Evolutionary conservation across 2,797 vertebrate species (phyloP), one percentile per base, ranked within the genome.

Genomic region (Etheostoma perlongum): DNA sequence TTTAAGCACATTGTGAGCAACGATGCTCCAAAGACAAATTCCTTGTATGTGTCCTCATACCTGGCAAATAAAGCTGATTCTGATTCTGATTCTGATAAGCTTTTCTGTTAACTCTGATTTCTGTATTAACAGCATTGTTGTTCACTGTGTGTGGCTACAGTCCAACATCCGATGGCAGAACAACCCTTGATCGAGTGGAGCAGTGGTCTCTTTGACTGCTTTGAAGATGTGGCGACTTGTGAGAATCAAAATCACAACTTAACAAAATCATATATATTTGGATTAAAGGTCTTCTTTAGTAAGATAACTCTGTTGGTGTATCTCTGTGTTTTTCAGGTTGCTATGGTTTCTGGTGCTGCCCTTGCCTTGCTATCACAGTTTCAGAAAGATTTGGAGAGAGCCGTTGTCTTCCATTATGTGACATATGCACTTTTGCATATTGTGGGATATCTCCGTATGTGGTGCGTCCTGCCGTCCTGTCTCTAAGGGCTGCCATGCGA

Each of bases 271-370:
- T 14, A 4, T 27, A 12, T 48, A 18, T 60, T 44, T 58, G 12
- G 12, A 53, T 44, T 23, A 5, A 2, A 1, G 5, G 6, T 11
- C 4, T 48, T 25, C 14, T 66, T 55, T 19, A 16, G 3, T 0
- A 47, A 10, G 5, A 18, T 13, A 1, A 5, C 21, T 42, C 15
- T 47, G 21, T 10, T 53, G 60, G 4, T 46, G 18, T 3, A 46
- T 65, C 0, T 15, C 3, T 21, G 18, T 55, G 2, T 23, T 47
- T 74, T 70, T 30, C 63, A 91, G 88, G 89, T 25, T 92, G 88
- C 72, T 90, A 89, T 64, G 91, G 88, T 5, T 93, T 84, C 80
- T 93, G 89, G 87, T 93, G 91, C 75, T 83, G 80, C 19, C 88
- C 92, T 14, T 93, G 87, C 54, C 76, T 92, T 0, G 88, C 91